Evolutionary conservation across 2,113 vertebrate genomes (phyloP).

Genomic region (Loxodonta africana): DNA sequence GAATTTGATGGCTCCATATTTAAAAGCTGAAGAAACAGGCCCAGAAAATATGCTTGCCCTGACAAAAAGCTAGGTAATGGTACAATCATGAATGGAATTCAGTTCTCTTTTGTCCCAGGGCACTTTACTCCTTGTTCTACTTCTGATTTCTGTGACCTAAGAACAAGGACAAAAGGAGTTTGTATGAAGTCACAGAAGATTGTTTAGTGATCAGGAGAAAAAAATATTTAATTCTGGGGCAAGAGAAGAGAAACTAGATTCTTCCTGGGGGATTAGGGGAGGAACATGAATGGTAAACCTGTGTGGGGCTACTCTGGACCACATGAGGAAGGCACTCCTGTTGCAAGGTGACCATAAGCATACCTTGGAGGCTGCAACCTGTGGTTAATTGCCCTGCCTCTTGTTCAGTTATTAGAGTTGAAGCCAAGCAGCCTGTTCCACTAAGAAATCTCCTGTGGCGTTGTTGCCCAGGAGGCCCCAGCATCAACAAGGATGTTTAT

Average conservation of each 20-base stretch:
- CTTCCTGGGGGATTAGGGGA: neutral
- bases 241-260: conserved; percentile 30
- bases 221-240: neutral
- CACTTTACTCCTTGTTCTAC: neutral
- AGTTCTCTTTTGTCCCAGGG: conserved; percentile 1
- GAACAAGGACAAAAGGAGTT: neutral
- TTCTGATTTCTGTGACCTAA: neutral
- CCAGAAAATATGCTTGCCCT: neutral
- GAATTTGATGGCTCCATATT: neutral
- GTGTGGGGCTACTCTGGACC: neutral
- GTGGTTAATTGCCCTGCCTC: conserved; percentile 48
- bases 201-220: neutral
- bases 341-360: conserved; percentile 54
- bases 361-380: conserved; percentile 17
- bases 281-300: no score
- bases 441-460: conserved; percentile 59
- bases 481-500: conserved; percentile 65
- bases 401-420: conserved; percentile 44
- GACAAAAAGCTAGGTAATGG: neutral
- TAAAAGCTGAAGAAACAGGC: conserved; percentile 14
- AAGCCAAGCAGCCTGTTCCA: conserved; percentile 70
- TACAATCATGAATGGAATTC: neutral
- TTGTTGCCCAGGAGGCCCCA: conserved; percentile 68
- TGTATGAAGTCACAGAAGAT: neutral
- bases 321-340: neutral